Evolutionary conservation across 2,888 invertebrate species (phyloP).

Genomic region (Dasypogon diadema): DNA sequence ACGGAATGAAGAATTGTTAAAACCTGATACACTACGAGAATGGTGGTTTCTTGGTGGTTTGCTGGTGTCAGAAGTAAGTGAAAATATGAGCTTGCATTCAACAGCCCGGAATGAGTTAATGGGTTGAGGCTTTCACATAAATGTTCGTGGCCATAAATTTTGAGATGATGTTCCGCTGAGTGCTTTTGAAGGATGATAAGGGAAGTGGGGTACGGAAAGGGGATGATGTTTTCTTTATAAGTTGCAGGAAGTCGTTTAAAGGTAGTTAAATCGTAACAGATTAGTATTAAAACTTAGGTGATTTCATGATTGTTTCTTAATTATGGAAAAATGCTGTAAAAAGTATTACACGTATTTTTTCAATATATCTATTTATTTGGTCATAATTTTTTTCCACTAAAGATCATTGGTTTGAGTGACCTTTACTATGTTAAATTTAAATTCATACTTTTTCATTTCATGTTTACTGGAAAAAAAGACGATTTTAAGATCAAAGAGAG

Average conservation of each 20-base stretch:
- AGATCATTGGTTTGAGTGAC: no score
- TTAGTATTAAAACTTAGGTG: no score
- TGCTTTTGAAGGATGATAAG: neutral
- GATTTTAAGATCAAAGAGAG: no score
- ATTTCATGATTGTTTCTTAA: no score
- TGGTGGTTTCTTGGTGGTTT: neutral
- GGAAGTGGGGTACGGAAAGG: neutral
- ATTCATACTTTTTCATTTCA: no score
- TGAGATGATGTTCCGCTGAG: conserved; percentile 16
- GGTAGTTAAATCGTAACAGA: no score
- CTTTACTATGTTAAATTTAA: no score
- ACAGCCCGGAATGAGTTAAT: conserved; percentile 24
- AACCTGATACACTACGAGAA: conserved; percentile 24
- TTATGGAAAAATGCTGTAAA: no score
- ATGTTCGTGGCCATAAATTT: conserved; percentile 17
- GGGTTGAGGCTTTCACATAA: conserved; percentile 36
- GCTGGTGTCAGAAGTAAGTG: conserved; percentile 18
- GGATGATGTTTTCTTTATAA: conserved; percentile 9
- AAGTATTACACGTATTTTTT: no score
- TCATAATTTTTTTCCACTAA: no score
- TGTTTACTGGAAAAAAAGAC: no score
- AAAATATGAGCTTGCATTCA: conserved; percentile 37
- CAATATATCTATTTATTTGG: no score
- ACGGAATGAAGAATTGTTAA: conserved; percentile 13
- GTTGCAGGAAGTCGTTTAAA: neutral